Percentiles rank a stretch among this genome's conserved stretches.
phyloP scores from a whole-genome alignment of 2,113 vertebrate genomes.

The Elachura formosa region DNA sequence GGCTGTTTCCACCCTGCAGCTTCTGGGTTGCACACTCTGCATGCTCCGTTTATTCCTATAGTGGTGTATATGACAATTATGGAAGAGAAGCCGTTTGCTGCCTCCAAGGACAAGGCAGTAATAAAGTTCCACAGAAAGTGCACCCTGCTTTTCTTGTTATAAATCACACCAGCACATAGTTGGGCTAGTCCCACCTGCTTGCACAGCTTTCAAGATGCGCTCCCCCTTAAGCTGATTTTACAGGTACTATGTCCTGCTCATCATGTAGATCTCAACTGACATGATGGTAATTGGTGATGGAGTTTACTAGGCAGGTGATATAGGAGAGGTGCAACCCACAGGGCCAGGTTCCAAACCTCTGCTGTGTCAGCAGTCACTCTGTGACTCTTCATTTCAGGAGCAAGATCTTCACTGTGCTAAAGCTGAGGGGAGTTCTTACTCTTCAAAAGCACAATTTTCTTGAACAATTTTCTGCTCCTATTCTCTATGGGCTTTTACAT shows the following conservation, averaged over 20 bases:
- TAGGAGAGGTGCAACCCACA: background rate
- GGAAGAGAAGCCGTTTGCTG: background rate
- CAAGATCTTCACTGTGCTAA: background rate
- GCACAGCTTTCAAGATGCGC: background rate
- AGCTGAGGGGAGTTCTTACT: background rate
- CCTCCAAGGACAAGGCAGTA: slow-evolving; percentile 2
- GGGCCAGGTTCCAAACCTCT: background rate
- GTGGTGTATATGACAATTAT: background rate
- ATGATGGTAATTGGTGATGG: background rate
- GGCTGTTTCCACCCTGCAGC: background rate
- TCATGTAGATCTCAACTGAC: background rate
- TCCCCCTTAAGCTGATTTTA: background rate
- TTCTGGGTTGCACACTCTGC: background rate
- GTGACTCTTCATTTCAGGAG: background rate
- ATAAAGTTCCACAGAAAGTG: slow-evolving; percentile 8
- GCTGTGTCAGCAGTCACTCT: background rate
- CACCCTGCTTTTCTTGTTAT: background rate
- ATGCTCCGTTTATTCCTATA: background rate
- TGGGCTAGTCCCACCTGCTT: background rate
- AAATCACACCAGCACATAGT: background rate
- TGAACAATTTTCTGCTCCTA: background rate
- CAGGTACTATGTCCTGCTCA: background rate
- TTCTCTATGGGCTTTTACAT: background rate
- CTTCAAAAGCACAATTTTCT: background rate
- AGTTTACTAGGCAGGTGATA: background rate